Evolutionary conservation across 2,888 invertebrate species (phyloP), one percentile per base, ranked within the genome.

Genomic region (Rhingia campestris): DNA sequence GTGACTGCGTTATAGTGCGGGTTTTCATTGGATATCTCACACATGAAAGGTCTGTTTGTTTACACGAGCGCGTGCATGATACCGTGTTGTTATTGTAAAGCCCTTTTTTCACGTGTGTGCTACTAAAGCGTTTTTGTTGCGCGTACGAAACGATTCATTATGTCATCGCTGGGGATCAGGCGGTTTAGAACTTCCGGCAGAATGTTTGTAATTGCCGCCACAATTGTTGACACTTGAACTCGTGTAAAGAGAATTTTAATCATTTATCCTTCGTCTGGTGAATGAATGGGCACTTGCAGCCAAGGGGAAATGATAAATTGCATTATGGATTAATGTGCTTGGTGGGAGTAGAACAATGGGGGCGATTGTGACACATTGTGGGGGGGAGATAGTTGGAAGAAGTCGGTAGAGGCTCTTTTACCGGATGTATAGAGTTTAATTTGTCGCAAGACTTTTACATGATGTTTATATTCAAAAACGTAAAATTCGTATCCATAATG

Each of bases 151-250:
- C 51, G 53, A 59, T 79, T 64, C 70, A 70, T 70, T 72, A 70
- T 77, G 61, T 75, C 61, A 45, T 49, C 22, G 49, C 39, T 54
- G 63, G 45, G 22, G 35, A 45, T 51, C 61, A 73, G 41, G 73
- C 59, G 72, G 69, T 59, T 59, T 39, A 67, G 51, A 66, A 80
- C 47, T 81, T 80, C 80, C 67, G 80, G 67, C 80, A 51, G 43
- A 63, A 54, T 47, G 59, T 76, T 75, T 81, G 75, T 76, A 61
- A 81, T 75, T 72, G 76, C 81, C 75, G 81, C 63, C 76, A 30
- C 76, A 81, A 76, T 81, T 81, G 76, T 76, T 81, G 76, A 76
- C 66, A 70, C 64, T 81, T 66, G 76, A 81, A 76, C 81, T 54
- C 47, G 61, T 37, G 33, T 22, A 22, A 30, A 66, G 72, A 35